phyloP scores from a whole-genome alignment of 92 coral and sea anemone genomes.

The Actinernus sp. region DNA sequence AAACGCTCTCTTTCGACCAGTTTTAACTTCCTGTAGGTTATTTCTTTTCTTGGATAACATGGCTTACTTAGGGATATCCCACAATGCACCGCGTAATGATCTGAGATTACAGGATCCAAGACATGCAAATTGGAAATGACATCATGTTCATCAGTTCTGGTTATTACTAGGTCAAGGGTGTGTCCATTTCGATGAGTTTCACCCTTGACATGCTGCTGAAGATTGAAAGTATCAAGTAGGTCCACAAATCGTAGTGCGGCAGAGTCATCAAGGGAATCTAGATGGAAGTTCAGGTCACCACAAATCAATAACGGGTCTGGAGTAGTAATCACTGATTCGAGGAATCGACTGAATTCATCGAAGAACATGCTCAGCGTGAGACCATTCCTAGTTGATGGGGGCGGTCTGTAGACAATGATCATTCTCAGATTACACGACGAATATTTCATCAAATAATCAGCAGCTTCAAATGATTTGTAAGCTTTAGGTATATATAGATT shows the following conservation, averaged over 20 bases:
- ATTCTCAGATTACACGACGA: constrained; percentile 5
- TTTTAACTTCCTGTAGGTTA: constrained; percentile 12
- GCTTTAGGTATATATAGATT: background rate
- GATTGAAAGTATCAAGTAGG: constrained; percentile 12
- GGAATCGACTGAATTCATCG: constrained; percentile 26
- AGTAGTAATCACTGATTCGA: constrained; percentile 22
- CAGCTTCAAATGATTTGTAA: constrained; percentile 8
- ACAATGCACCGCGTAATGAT: constrained; percentile 46
- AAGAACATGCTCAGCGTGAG: constrained; percentile 6
- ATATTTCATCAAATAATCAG: constrained; percentile 4
- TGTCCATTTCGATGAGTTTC: constrained; percentile 23
- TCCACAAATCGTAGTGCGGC: constrained; percentile 6
- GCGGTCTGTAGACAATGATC: constrained; percentile 20
- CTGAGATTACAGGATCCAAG: constrained; percentile 36
- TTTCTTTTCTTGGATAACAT: background rate
- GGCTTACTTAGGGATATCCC: constrained; percentile 14
- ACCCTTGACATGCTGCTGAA: constrained; percentile 14
- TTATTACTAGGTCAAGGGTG: constrained; percentile 34
- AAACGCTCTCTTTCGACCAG: constrained; percentile 2
- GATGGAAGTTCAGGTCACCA: constrained; percentile 24
- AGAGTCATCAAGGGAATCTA: background rate
- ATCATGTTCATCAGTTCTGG: constrained; percentile 6
- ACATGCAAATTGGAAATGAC: constrained; percentile 13
- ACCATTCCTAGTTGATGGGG: constrained; percentile 25
- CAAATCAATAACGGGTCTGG: constrained; percentile 7